A percentile compares a stretch with the other conserved stretches of the same genome.
Evolutionary conservation across 37 sponge, comb jelly and placozoan genomes (phyloP).

Genomic region (Eunapius fragilis): DNA sequence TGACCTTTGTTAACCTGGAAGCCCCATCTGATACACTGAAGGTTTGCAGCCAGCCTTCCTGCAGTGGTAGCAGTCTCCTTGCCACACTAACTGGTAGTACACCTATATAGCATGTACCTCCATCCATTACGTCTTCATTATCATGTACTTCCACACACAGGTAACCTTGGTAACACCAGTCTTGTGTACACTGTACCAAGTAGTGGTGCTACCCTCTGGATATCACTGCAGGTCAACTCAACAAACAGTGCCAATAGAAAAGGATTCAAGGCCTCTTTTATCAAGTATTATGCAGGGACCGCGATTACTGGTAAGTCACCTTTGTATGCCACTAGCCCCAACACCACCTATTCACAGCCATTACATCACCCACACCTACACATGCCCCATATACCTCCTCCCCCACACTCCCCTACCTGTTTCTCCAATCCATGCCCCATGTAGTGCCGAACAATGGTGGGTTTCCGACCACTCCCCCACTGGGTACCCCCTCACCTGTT

Average conservation of each 20-base stretch:
- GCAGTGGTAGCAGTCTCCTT: not conserved
- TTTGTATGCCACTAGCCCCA: not conserved
- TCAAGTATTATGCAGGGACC: conserved; percentile 39
- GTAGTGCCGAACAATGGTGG: not conserved
- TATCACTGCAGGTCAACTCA: conserved; percentile 13
- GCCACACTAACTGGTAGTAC: conserved; percentile 26
- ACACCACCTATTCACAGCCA: no score
- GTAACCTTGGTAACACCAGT: not conserved
- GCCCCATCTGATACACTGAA: conserved; percentile 24
- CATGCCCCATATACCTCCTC: not conserved
- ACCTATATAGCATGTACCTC: not conserved
- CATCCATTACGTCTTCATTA: not conserved
- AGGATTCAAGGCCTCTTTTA: conserved; percentile 49
- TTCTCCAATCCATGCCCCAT: not conserved
- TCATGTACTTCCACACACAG: not conserved
- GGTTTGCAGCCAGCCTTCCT: conserved; percentile 28
- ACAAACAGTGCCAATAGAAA: not conserved
- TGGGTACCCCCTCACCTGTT: not conserved
- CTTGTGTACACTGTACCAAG: not conserved
- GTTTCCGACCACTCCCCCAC: not conserved
- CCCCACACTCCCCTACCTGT: not conserved
- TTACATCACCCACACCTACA: not conserved
- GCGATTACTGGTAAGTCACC: not conserved
- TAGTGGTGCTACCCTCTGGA: not conserved
- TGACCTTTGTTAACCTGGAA: conserved; percentile 29